Evolutionary conservation across 2,113 vertebrate genomes (phyloP), one percentile per base, ranked within the genome.

Genomic region (Origma solitaria): DNA sequence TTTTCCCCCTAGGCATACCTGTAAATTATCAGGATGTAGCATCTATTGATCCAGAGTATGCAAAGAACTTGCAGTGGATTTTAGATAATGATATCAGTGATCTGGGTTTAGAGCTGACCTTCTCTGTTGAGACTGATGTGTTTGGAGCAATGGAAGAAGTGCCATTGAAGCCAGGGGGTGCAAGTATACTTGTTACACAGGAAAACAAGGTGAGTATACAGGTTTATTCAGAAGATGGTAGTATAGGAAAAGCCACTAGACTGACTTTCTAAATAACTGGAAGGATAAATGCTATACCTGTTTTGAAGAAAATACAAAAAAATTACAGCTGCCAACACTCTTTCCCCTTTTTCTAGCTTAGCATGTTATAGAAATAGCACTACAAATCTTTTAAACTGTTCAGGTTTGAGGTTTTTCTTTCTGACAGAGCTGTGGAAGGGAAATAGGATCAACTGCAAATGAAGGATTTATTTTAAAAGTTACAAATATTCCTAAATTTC

Each of bases 71-170:
- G 80, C 99, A 99, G 88, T 99, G 99, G 99, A 99, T 99, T 97
- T 98, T 99, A 97, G 99, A 99, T 98, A 99, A 99, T 85, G 99
- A 99, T 96, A 99, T 99, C 97, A 99, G 99, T 95, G 99, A 99
- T 92, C 97, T 99, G 89, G 99, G 99, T 87, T 98, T 99, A 88
- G 99, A 99, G 95, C 98, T 99, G 56, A 99, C 99, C 35, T 99
- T 99, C 92, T 99, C 99, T 61, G 99, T 99, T 51, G 99, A 99
- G 95, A 99, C 99, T 0, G 99, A 99, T 78, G 99, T 99, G 53
- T 99, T 99, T 66, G 99, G 99, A 60, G 99, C 99, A 44, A 99
- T 99, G 99, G 99, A 99, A 94, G 99, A 99, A 92, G 98, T 99
- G 77, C 99, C 99, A 13, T 94, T 99, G 78, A 99, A 99, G 97